Base-by-base conservation (phyloP, 2,797 vertebrate species). In the Myotis vivesi region DNA sequence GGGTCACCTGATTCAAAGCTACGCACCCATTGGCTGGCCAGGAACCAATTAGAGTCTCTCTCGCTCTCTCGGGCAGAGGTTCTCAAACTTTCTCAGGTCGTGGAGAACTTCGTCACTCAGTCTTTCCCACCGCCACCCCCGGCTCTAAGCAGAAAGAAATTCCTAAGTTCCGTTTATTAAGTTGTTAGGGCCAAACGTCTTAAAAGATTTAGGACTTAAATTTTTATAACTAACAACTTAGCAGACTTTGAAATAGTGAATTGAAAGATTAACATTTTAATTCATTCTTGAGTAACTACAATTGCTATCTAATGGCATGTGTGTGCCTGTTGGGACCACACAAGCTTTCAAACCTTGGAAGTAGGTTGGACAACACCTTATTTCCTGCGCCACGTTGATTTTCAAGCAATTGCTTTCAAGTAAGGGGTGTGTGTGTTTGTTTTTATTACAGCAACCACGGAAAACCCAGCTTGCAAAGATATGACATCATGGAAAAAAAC, bases 221-320 rank as follows among this genome's bases (percentile, higher is more conserved):
- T 44, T 28, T 77, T 83, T 79, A 9, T 57, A 17, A 22, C 49
- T 73, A 44, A 88, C 33, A 23, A 49, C 13, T 76, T 93, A 57
- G 75, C 30, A n/a, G 46, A 62, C 13, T 19, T 33, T 38, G 59
- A 77, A 68, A 80, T 17, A 6, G n/a, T 33, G 51, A 73, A 20
- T 59, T 36, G 64, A 51, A 88, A 87, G 53, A 33, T 71, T 88
- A 64, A 46, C 22, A 36, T 76, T 28, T 41, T 28, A 69, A 71
- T 77, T 87, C 76, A 41, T 57, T 77, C 28, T 72, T 73, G 71
- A 84, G 59, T 79, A 80, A 66, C 59, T 75, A 46, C n/a, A 77
- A 4, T n/a, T 49, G 25, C 36, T 36, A 3, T 57, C 8, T 15
- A 64, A 10, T 41, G 62, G 44, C 20, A 76, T 20, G 3, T 33